Base-by-base conservation (phyloP, 1,140 invertebrate genomes). In the Drosophila jambulina region DNA sequence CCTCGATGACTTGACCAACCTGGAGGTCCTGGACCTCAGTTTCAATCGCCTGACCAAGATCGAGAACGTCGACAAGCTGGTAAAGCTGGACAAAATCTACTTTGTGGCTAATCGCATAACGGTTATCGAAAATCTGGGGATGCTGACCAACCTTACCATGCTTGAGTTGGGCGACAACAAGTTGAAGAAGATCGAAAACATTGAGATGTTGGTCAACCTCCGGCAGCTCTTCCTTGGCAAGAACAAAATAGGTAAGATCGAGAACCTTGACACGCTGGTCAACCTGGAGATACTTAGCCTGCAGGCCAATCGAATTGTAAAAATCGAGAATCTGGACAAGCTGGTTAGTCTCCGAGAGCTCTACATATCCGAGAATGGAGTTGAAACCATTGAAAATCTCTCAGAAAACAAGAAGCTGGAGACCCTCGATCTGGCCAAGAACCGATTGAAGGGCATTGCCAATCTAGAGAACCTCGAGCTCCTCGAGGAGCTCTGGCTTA, bases 151-250 rank as follows among this genome's bases (percentile, higher is more conserved):
- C 58, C 94, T 99, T 12, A 96, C 96, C 45, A 94, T 98, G 92
- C 93, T 99, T 23, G 99, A 99, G 93, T 93, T 99, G 36, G 99
- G 99, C 1, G 98, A 99, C 80, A 99, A 99, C 93, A 97, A 91
- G 69, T 53, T 92, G 4, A 93, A 96, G 95, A 95, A 95, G 91
- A 98, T 99, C 75, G 96, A 97, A 92, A 98, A 98, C 93, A 92
- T 99, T 9, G 95, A 97, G 29, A 95, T 94, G 19, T 92, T 99
- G 27, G 93, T 94, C 17, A 96, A 96, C 81, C 93, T 99, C 23
- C 95, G 95, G 21, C 95, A 96, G 84, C 93, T 99, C 3, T 99
- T 96, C 93, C 93, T 99, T 51, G 98, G 99, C 0, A 99, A 99
- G 93, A 99, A 99, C 93, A 99, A 99, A 95, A 98, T 99, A 60